Percentiles rank a stretch among this genome's conserved stretches.
phyloP scores from a whole-genome alignment of 2,888 invertebrate genomes.

The Isoperla grammatica region DNA sequence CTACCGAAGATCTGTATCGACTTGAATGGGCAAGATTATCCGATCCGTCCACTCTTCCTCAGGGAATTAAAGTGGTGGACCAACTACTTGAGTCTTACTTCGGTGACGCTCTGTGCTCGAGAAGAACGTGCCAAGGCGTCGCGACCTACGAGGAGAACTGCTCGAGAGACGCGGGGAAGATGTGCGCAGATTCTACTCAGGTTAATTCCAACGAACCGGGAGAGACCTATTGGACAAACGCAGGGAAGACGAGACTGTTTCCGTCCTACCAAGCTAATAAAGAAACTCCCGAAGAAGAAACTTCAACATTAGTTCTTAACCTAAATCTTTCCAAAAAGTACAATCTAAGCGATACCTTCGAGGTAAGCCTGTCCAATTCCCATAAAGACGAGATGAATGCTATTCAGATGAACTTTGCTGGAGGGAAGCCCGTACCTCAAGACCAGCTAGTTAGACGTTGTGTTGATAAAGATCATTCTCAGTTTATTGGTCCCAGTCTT shows the following conservation, averaged over 20 bases:
- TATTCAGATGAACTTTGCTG: conserved; percentile 23
- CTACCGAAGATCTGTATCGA: conserved; percentile 17
- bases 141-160: conserved; percentile 1
- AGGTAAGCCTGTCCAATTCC: not conserved
- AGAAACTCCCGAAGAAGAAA: no score
- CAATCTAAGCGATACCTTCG: no score
- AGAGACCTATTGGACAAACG: no score
- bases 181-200: not conserved
- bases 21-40: not conserved
- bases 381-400: not conserved
- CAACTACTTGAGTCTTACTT: conserved; percentile 11
- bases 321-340: no score
- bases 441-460: not conserved
- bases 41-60: not conserved
- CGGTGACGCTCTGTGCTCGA: conserved; percentile 18
- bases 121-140: not conserved
- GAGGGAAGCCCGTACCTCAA: conserved; percentile 16
- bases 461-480: conserved; percentile 9
- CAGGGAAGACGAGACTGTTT: no score
- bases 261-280: no score
- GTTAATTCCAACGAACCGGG: no score
- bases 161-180: not conserved
- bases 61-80: not conserved
- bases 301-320: no score
- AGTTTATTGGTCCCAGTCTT: conserved; percentile 10